Evolutionary conservation across 2,888 invertebrate species (phyloP).

Genomic region (Calephelis perditalis): DNA sequence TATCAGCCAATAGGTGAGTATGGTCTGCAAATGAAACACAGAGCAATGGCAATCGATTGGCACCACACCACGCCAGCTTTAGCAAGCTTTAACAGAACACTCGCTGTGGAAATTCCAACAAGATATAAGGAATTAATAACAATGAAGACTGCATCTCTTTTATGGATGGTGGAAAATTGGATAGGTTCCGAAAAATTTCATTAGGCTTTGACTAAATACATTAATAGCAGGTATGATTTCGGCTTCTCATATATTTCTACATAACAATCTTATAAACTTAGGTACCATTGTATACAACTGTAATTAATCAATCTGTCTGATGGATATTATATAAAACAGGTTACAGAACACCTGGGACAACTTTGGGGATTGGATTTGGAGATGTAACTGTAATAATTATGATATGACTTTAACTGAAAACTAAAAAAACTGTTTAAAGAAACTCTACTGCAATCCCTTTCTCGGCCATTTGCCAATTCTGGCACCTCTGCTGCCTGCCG

Average conservation of each 20-base stretch:
- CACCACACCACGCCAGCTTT: conserved; percentile 52
- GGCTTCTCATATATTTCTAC: background rate
- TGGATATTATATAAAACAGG: too few species aligned
- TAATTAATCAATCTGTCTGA: too few species aligned
- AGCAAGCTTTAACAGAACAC: conserved; percentile 47
- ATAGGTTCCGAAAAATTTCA: conserved; percentile 53
- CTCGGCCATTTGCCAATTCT: too few species aligned
- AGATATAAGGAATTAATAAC: conserved; percentile 54
- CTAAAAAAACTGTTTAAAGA: too few species aligned
- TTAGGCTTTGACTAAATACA: conserved; percentile 53
- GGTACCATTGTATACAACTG: background rate
- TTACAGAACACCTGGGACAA: background rate
- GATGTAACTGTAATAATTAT: too few species aligned
- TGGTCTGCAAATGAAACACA: conserved; percentile 55
- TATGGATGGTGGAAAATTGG: conserved; percentile 73
- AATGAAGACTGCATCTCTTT: conserved; percentile 61
- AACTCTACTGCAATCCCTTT: too few species aligned
- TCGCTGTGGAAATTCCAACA: conserved; percentile 54
- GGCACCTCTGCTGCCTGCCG: too few species aligned
- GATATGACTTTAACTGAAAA: too few species aligned
- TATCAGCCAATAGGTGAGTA: conserved; percentile 43
- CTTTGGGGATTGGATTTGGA: background rate
- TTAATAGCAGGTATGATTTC: conserved; percentile 45
- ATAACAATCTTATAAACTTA: conserved; percentile 1
- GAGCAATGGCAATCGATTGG: conserved; percentile 60